Conservation (phyloP, 2,888 invertebrate species). For the Hesperia comma region DNA sequence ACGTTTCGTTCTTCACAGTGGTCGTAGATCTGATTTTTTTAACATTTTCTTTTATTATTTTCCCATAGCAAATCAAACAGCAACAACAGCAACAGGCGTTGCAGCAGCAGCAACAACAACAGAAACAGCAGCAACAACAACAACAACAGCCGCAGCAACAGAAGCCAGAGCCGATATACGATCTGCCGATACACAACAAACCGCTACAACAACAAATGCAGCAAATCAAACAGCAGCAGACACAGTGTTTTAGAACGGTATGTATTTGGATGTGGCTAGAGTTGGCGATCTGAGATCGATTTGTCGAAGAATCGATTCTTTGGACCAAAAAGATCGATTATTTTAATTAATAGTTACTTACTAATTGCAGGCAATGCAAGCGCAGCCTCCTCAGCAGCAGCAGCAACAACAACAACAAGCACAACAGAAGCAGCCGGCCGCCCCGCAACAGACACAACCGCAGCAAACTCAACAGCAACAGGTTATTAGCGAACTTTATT, state of each 20-base stretch:
- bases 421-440: background rate
- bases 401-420: conserved; percentile 38
- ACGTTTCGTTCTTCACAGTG: no score
- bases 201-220: conserved; percentile 61
- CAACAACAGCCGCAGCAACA: conserved; percentile 56
- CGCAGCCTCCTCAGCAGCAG: conserved; percentile 39
- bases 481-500: background rate
- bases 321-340: no score
- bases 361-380: no score
- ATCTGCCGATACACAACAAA: conserved; percentile 76
- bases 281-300: no score
- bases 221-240: conserved; percentile 48
- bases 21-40: no score
- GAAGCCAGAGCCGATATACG: conserved; percentile 77
- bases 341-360: no score
- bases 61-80: conserved; percentile 50
- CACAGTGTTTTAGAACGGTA: conserved; percentile 38
- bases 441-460: background rate
- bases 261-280: background rate
- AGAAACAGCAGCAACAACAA: conserved; percentile 44
- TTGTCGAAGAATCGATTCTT: no score
- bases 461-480: conserved; percentile 6
- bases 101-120: conserved; percentile 45
- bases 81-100: conserved; percentile 61
- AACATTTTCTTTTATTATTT: conserved; percentile 1